Percentiles rank a stretch among this genome's conserved stretches.
Evolutionary conservation across 1,140 invertebrate species (phyloP).

Genomic region (Atopsyche davidsoni): DNA sequence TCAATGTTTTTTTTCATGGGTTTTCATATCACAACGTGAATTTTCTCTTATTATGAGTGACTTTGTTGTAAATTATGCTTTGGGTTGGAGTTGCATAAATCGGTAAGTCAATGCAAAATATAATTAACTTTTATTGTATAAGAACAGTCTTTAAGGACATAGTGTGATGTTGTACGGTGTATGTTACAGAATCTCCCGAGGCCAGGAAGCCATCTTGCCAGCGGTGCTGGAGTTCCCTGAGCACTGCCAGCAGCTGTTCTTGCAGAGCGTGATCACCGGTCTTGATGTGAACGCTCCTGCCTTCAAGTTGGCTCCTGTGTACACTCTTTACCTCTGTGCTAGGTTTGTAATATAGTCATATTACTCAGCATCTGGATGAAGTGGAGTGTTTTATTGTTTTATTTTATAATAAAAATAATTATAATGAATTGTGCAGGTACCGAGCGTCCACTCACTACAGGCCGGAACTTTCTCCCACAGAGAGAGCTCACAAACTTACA

Average conservation of each 20-base stretch:
- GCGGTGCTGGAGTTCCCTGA: constrained; percentile 92
- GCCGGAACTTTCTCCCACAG: constrained; percentile 83
- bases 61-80: too few species aligned
- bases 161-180: background rate
- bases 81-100: too few species aligned
- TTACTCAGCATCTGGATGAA: background rate
- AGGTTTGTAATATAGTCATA: constrained; percentile 43
- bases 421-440: constrained; percentile 51
- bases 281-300: constrained; percentile 78
- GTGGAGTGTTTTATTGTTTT: constrained; percentile 1
- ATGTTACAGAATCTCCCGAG: constrained; percentile 43
- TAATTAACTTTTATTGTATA: background rate
- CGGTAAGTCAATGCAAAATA: background rate
- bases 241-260: constrained; percentile 86
- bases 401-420: constrained; percentile 1
- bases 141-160: constrained; percentile 4
- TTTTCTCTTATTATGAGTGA: too few species aligned
- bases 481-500: constrained; percentile 84
- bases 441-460: constrained; percentile 89
- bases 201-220: constrained; percentile 85
- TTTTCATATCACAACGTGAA: constrained; percentile 3
- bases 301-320: constrained; percentile 88
- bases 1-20: background rate
- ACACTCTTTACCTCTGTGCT: constrained; percentile 89
- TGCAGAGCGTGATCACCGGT: constrained; percentile 79